Evolutionary conservation across 2,113 vertebrate genomes (phyloP).

Genomic region (Hydropotes inermis): DNA sequence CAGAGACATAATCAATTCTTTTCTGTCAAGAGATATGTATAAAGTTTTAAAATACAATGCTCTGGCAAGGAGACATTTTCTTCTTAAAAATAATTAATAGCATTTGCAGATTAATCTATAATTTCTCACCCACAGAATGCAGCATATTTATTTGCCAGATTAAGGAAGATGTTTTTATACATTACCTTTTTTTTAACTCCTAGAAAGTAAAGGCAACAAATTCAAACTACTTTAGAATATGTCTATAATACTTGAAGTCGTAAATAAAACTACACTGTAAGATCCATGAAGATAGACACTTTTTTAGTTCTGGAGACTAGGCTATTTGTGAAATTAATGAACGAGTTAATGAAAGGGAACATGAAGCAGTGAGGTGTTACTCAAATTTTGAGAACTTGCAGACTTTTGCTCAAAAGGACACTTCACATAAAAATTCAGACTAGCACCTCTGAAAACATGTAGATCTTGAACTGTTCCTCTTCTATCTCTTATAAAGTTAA

Average conservation of each 20-base stretch:
- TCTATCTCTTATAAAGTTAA: neutral
- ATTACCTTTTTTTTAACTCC: neutral
- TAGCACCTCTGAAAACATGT: neutral
- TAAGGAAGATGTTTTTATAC: neutral
- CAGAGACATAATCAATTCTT: neutral
- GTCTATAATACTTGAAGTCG: neutral
- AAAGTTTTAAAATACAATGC: neutral
- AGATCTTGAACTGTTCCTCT: neutral
- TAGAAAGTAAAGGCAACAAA: neutral
- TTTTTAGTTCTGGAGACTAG: neutral
- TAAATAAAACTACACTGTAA: neutral
- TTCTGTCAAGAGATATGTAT: neutral
- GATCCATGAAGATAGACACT: neutral
- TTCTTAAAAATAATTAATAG: neutral
- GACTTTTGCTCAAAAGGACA: neutral
- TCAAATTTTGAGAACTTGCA: neutral
- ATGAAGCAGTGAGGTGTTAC: neutral
- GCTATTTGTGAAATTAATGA: neutral
- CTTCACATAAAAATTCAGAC: neutral
- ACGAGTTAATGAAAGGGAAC: neutral
- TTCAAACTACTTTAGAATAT: neutral
- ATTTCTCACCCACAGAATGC: neutral
- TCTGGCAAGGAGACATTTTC: neutral
- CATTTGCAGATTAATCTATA: neutral
- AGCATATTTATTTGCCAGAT: neutral